Evolutionary conservation across 2,888 invertebrate species (phyloP), one percentile per base, ranked within the genome.

Genomic region (Acleris holmiana): DNA sequence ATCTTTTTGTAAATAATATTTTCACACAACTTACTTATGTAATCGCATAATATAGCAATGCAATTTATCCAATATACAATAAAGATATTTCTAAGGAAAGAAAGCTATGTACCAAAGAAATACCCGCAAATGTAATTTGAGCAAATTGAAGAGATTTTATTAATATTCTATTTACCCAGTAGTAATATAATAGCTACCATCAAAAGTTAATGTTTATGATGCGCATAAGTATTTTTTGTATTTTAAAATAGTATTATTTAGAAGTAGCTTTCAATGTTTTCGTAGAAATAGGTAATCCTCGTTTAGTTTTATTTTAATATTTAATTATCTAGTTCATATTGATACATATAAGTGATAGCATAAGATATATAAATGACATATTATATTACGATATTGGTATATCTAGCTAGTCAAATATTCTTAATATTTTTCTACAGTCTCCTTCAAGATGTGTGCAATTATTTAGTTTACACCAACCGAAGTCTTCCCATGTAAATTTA

Each of bases 201-300:
- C 53, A 54, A 40, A 48, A 41, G 55, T 60, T 64, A 64, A 60
- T 47, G 60, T 61, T 61, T 51, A 62, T 25, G 13, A 57, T 60
- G 55, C 56, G 50, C 53, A 64, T 70, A 70, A 65, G 55, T 65
- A 60, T 55, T 48, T 62, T 66, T 66, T 62, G 61, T 62, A 62
- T 66, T 40, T 47, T 54, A 62, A 19, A 23, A 62, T 58, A 58
- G 29, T 17, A 58, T 66, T 51, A 62, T 62, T 62, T 54, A 62
- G 53, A 57, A 18, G 53, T 67, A 63, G 67, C 67, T 67, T 67
- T 64, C 67, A 67, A 60, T 64, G 67, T 67, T 55, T 66, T 55
- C 25, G 59, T 65, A 35, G 35, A 35, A 13, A 35, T 35, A 29
- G 54, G 59, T 35, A 48, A 17, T 48, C 41, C 47, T 64, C 48